Percentiles rank a stretch among this genome's conserved stretches.
Conservation (phyloP, 2,113 vertebrate species). For the Nothoprocta pentlandii region DNA sequence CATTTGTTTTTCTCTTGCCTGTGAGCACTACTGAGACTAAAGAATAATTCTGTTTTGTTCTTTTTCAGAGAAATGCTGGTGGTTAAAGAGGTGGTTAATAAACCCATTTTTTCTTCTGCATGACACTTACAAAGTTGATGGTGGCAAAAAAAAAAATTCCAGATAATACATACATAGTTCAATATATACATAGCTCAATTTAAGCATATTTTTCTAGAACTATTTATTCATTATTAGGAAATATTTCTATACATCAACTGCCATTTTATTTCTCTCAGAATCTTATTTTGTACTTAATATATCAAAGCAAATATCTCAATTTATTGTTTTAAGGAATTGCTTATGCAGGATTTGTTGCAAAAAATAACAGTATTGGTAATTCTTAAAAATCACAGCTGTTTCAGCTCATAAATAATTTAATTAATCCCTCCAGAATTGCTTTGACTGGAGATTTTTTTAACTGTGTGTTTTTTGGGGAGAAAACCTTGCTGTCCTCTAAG, state of each 20-base stretch:
- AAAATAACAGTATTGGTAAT: neutral
- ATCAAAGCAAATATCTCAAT: neutral
- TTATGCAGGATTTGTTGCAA: neutral
- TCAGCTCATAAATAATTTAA: neutral
- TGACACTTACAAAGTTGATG: neutral
- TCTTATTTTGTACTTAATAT: neutral
- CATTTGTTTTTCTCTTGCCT: neutral
- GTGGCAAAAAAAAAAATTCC: neutral
- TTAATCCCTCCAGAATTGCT: neutral
- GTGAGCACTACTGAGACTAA: neutral
- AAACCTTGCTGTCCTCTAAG: neutral
- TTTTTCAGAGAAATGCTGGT: neutral
- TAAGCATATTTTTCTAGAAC: neutral
- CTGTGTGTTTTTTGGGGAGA: neutral
- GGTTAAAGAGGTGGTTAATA: neutral
- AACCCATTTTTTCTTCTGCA: neutral
- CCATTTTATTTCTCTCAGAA: neutral
- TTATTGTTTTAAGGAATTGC: neutral
- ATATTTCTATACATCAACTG: neutral
- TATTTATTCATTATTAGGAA: neutral
- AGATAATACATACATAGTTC: neutral
- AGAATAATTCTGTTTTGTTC: neutral
- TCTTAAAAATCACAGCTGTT: neutral
- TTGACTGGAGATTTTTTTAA: neutral
- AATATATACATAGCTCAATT: neutral